A percentile compares a stretch with the other conserved stretches of the same genome.
These are phyloP conservation scores for Drosophila kohkoa DNA, from an alignment of 1,140 invertebrate species.

Conservation along the genomic window DNA sequence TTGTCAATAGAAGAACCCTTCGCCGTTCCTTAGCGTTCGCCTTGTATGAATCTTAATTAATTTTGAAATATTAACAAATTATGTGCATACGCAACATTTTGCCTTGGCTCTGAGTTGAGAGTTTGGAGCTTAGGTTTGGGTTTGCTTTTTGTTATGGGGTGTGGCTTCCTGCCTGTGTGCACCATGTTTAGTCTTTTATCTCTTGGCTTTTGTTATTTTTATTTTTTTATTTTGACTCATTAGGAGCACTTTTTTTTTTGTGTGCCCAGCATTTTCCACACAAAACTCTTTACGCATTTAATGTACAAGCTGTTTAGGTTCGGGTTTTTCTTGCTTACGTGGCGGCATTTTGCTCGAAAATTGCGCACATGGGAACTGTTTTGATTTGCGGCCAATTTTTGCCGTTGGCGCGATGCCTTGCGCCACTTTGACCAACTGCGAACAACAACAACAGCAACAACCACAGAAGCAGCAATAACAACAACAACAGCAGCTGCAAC, in stretches of 20 bases:
- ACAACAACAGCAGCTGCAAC: constrained; percentile 18
- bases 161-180: constrained; percentile 65
- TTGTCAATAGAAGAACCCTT: constrained; percentile 42
- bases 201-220: constrained; percentile 29
- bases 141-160: constrained; percentile 44
- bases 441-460: constrained; percentile 22
- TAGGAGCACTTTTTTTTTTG: constrained; percentile 33
- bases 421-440: constrained; percentile 42
- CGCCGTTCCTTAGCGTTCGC: constrained; percentile 20
- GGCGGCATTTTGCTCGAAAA: constrained; percentile 69
- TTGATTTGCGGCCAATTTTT: constrained; percentile 78
- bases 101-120: neutral
- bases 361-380: constrained; percentile 82
- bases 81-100: neutral
- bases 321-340: constrained; percentile 63
- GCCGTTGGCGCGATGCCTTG: constrained; percentile 61
- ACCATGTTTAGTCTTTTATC: constrained; percentile 19
- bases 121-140: constrained; percentile 7
- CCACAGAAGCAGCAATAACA: constrained; percentile 6
- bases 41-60: constrained; percentile 74
- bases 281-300: constrained; percentile 64
- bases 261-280: constrained; percentile 38
- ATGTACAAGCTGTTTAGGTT: constrained; percentile 46
- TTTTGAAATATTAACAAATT: constrained; percentile 66
- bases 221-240: constrained; percentile 28